Conservation (phyloP, 2,113 vertebrate species). For the Heterotilapia buettikoferi region DNA sequence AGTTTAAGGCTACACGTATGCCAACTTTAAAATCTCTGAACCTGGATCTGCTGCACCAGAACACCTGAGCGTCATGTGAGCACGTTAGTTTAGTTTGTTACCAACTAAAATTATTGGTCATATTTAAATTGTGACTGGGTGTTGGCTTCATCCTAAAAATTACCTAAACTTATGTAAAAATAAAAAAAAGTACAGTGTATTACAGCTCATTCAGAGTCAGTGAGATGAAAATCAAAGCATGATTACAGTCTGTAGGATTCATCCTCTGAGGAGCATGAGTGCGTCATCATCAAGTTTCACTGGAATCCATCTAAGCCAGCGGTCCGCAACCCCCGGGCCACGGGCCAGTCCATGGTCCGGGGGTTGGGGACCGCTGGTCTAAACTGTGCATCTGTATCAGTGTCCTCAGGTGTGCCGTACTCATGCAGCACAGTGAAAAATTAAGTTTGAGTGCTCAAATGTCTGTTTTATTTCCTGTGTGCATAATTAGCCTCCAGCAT, state of each 20-base stretch:
- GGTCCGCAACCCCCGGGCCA: not conserved
- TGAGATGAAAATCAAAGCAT: not conserved
- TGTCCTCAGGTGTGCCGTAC: not conserved
- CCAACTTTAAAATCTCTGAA: not conserved
- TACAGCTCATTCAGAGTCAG: not conserved
- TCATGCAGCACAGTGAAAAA: not conserved
- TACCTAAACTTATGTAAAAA: not conserved
- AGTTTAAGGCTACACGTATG: rapidly evolving
- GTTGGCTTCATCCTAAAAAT: no score
- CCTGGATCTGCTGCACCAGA: not conserved
- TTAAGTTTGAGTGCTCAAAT: not conserved
- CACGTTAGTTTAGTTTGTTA: not conserved
- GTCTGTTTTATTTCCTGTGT: not conserved
- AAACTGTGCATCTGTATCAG: not conserved
- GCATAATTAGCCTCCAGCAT: not conserved
- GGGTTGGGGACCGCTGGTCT: not conserved
- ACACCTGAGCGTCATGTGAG: rapidly evolving
- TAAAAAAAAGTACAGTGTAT: not conserved
- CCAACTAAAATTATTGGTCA: not conserved
- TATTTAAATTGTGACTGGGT: not conserved
- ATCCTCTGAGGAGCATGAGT: not conserved
- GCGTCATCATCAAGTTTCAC: not conserved
- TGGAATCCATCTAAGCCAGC: not conserved
- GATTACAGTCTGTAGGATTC: not conserved
- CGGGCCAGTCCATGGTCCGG: no score